Base-by-base conservation (phyloP, 2,113 vertebrate genomes). In the Carassius carassius region DNA sequence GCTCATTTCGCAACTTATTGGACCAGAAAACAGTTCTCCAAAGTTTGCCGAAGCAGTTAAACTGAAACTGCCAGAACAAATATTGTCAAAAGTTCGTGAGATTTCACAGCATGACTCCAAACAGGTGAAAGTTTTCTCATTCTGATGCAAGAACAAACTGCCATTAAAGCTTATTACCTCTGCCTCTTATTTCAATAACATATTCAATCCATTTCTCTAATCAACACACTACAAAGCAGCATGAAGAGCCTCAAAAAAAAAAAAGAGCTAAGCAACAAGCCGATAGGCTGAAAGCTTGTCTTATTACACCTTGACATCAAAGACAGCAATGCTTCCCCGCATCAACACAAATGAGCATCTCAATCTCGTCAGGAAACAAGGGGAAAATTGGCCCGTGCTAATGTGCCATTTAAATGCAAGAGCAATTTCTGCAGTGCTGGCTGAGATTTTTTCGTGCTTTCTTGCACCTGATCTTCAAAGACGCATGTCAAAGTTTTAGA, bases 341-440 rank as follows among this genome's bases (percentile, higher is more conserved):
- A 60, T 86, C 58, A 67, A 72, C 74, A 87, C 84, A 75, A 86
- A 90, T 54, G 63, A 89, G 89, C 84, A 82, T 75, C 79, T 84
- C 60, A 89, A 86, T 84, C 87, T 84, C 19, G 78, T 86, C 75
- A 35, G 67, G 67, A 62, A 81, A 81, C 81, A 90, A 87, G 87
- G 74, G 85, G 73, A 81, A 85, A 89, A 85, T 89, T 32, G 84
- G 84, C 84, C 84, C 77, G 83, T 90, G 87, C 86, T 93, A 93
- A 93, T 92, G 90, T 88, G 86, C 90, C 88, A 93, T 93, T 93
- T 92, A 93, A 94, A 93, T 93, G 92, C 91, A 93, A 92, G 90
- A 91, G 90, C 87, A 87, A 88, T 88, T 92, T 87, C 70, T 87
- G 70, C 77, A 82, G 67, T 12, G 75, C 88, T 85, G 72, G 89